phyloP scores from a whole-genome alignment of 2,113 vertebrate genomes.

The Calyptomena viridis region DNA sequence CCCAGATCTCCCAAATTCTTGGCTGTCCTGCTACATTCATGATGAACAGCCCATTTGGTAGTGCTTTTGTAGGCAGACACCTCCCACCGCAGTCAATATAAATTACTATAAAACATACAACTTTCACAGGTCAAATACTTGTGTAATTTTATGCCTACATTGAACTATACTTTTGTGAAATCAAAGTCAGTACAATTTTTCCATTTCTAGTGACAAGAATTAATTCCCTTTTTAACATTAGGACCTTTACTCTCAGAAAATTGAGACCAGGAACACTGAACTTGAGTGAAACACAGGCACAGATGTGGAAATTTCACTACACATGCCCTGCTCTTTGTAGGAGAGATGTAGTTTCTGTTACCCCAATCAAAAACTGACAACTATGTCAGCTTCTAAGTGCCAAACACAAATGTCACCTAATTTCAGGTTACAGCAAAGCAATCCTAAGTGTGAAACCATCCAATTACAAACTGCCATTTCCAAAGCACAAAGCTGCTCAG shows the following conservation, averaged over 20 bases:
- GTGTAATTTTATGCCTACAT: not conserved
- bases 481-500: not conserved
- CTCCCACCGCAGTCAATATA: not conserved
- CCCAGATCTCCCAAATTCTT: not conserved
- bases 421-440: not conserved
- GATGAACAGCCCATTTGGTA: not conserved
- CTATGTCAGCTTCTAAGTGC: not conserved
- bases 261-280: not conserved
- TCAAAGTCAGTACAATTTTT: not conserved
- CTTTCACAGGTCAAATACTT: not conserved
- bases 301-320: not conserved
- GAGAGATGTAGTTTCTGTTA: not conserved
- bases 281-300: not conserved
- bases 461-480: not conserved
- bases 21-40: not conserved
- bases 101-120: not conserved
- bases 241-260: not conserved
- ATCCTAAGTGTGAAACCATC: not conserved
- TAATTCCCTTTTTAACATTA: not conserved
- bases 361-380: not conserved
- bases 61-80: not conserved
- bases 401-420: not conserved
- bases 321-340: not conserved
- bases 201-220: not conserved
- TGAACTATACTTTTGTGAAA: not conserved